These are phyloP conservation scores for Diarsia mendica DNA, from an alignment of 2,888 invertebrate genomes.

Conservation along the genomic window DNA sequence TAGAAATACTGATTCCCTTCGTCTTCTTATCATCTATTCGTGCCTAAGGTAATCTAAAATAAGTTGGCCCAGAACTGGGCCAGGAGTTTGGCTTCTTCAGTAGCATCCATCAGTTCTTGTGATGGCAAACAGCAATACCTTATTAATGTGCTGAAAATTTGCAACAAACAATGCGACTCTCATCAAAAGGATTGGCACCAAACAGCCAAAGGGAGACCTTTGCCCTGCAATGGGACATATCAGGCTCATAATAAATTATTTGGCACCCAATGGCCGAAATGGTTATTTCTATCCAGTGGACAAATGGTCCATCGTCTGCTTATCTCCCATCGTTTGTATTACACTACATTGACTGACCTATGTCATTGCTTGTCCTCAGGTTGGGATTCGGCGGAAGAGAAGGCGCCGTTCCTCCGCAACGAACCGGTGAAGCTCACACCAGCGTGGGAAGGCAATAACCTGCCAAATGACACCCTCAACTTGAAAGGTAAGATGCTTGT, in stretches of 20 bases:
- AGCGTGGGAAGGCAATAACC: constrained; percentile 96
- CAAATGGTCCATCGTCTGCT: background rate
- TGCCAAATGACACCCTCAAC: constrained; percentile 95
- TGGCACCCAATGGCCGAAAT: background rate
- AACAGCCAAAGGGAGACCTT: too few species aligned
- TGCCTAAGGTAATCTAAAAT: background rate
- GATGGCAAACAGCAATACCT: background rate
- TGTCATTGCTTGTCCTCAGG: constrained; percentile 71
- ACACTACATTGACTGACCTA: background rate
- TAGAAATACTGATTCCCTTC: background rate
- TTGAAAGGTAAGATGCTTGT: constrained; percentile 90
- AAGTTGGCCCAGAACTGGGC: background rate
- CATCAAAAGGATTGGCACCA: too few species aligned
- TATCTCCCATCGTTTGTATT: background rate
- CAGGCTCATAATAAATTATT: background rate
- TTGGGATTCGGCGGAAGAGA: constrained; percentile 89
- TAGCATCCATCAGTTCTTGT: background rate
- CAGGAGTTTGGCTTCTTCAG: background rate
- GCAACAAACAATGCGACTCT: background rate
- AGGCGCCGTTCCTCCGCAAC: constrained; percentile 91
- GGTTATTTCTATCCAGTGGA: background rate
- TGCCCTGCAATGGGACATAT: too few species aligned
- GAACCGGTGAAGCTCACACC: constrained; percentile 96
- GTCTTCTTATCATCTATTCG: background rate
- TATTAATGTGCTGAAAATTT: background rate